These are phyloP conservation scores for Pomacea canaliculata DNA, from an alignment of 2,888 invertebrate species.

Conservation along the genomic window DNA sequence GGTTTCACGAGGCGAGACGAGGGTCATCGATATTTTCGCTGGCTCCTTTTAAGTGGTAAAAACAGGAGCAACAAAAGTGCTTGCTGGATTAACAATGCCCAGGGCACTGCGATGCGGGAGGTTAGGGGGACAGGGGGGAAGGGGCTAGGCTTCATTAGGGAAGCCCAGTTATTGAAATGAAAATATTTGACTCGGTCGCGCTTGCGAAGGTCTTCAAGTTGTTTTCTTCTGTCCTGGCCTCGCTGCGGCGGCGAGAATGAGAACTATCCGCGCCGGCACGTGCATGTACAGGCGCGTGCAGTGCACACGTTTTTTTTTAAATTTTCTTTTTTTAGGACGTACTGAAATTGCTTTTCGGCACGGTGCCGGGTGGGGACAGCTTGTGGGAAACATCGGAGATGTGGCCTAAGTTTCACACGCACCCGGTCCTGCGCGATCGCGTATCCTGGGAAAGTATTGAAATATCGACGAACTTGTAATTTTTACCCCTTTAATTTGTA, in stretches of 20 bases:
- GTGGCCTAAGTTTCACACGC: neutral
- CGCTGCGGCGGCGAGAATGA: conserved; percentile 4
- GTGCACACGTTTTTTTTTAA: neutral
- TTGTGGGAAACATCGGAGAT: conserved; percentile 10
- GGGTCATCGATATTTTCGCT: conserved; percentile 3
- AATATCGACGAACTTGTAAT: no score
- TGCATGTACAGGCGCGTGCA: conserved; percentile 11
- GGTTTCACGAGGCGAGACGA: neutral
- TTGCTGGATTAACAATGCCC: conserved; percentile 3
- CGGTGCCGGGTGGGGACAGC: neutral
- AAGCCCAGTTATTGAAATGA: conserved; percentile 8
- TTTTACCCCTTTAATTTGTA: no score
- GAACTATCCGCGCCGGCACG: conserved; percentile 10
- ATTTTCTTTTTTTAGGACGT: neutral
- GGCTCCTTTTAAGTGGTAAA: neutral
- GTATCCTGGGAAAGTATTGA: no score
- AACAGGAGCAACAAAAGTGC: neutral
- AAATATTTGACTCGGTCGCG: conserved; percentile 16
- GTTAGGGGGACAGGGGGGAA: neutral
- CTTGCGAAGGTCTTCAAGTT: conserved; percentile 2
- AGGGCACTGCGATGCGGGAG: neutral
- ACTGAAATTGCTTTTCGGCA: neutral
- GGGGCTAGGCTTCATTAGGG: conserved; percentile 8
- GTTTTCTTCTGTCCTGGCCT: neutral
- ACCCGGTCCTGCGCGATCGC: no score